These are phyloP conservation scores for Takifugu flavidus DNA, from an alignment of 2,113 vertebrate species.

Conservation along the genomic window DNA sequence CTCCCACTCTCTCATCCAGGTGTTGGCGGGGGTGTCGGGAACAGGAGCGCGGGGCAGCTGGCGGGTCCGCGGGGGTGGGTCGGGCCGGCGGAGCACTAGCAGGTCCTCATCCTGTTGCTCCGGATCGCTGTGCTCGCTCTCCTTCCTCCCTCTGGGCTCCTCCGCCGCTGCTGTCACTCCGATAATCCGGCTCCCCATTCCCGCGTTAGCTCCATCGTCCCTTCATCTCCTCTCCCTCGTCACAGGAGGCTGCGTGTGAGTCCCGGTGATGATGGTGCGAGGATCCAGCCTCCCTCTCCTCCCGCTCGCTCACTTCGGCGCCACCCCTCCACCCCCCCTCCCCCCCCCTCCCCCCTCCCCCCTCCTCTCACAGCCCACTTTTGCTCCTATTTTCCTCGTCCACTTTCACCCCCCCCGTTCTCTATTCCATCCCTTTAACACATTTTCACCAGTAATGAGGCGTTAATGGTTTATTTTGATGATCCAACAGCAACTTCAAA, in stretches of 20 bases:
- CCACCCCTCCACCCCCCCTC: conserved; percentile 35
- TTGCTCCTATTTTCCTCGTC: conserved; percentile 52
- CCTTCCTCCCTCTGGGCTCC: conserved; percentile 38
- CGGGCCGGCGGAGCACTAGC: conserved; percentile 50
- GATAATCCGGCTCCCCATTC: conserved; percentile 58
- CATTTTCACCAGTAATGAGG: conserved; percentile 17
- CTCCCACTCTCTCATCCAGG: conserved; percentile 50
- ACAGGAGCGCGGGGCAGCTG: conserved; percentile 57
- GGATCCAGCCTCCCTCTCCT: conserved; percentile 55
- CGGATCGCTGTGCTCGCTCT: conserved; percentile 22
- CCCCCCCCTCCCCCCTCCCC: conserved; percentile 10
- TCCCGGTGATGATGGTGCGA: conserved; percentile 58
- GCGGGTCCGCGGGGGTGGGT: conserved; percentile 42
- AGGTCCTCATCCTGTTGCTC: conserved; percentile 71
- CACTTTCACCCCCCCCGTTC: conserved; percentile 24
- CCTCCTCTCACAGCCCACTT: conserved; percentile 39
- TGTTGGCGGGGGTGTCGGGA: conserved; percentile 35
- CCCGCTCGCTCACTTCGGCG: conserved; percentile 48
- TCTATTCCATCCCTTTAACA: neutral
- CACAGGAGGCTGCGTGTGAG: conserved; percentile 67
- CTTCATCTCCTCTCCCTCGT: conserved; percentile 55
- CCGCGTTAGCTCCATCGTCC: conserved; percentile 54
- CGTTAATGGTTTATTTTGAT: too few relatives aligned
- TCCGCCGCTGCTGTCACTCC: conserved; percentile 47
- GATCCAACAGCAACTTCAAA: neutral